Evolutionary conservation across 2,888 invertebrate species (phyloP).

Genomic region (Harpalus rubripes): DNA sequence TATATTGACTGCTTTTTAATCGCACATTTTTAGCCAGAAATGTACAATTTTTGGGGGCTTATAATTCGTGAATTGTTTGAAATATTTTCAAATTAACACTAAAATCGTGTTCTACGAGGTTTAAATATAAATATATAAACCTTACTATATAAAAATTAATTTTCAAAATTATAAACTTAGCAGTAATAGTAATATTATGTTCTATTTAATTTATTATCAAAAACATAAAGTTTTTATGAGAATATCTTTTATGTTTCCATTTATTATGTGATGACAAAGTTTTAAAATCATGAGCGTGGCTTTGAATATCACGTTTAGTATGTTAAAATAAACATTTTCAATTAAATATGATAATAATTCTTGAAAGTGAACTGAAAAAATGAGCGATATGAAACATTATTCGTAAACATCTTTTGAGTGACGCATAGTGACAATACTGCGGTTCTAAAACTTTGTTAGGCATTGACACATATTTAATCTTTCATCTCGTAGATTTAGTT

Average conservation of each 20-base stretch:
- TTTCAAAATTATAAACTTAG: too few species aligned
- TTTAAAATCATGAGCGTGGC: not conserved
- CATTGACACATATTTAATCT: too few species aligned
- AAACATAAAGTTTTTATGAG: not conserved
- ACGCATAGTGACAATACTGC: not conserved
- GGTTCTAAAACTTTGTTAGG: not conserved
- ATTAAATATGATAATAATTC: not conserved
- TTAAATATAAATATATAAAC: too few species aligned
- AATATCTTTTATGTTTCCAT: not conserved
- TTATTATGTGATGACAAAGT: not conserved
- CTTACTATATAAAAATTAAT: too few species aligned
- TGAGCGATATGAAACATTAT: not conserved
- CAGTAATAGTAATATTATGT: too few species aligned
- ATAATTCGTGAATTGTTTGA: too few species aligned
- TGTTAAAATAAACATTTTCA: constrained; percentile 1
- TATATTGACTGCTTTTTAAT: too few species aligned
- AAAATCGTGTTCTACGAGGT: too few species aligned
- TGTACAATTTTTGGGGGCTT: too few species aligned
- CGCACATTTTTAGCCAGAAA: too few species aligned
- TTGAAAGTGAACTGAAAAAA: not conserved
- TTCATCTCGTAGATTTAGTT: too few species aligned
- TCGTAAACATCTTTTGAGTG: not conserved
- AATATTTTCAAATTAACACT: too few species aligned
- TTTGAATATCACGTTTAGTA: not conserved
- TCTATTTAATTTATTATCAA: not conserved